Percentiles rank a stretch among this genome's conserved stretches.
phyloP scores from a whole-genome alignment of 2,797 vertebrate species.

The Pachyuromys duprasi region DNA sequence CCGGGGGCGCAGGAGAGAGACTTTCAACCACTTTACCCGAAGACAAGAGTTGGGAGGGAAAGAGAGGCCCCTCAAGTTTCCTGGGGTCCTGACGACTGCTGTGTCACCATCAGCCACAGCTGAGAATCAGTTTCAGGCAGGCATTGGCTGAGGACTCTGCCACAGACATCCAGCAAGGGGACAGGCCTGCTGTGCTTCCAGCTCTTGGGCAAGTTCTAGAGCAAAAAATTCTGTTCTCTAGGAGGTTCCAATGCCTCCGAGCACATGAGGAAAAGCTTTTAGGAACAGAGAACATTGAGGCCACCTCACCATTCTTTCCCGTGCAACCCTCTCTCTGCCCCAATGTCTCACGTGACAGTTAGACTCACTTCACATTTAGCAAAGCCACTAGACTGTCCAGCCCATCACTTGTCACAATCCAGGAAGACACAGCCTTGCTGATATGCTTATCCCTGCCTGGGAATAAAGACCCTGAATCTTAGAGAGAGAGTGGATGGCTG shows the following conservation, averaged over 20 bases:
- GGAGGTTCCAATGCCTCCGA: not conserved
- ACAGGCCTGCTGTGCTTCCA: rapidly evolving
- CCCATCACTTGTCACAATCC: not conserved
- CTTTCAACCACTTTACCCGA: slow-evolving; percentile 79
- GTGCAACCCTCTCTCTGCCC: not conserved
- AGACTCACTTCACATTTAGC: not conserved
- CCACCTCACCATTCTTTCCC: not conserved
- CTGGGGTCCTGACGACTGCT: not conserved
- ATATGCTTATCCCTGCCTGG: rapidly evolving
- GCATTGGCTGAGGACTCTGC: rapidly evolving
- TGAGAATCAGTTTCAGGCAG: rapidly evolving
- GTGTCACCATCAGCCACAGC: rapidly evolving
- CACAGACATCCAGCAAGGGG: not conserved
- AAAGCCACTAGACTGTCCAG: not conserved
- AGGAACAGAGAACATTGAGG: not conserved
- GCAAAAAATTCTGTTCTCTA: not conserved
- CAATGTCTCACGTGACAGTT: not conserved
- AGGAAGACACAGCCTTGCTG: not conserved
- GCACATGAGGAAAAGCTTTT: not conserved
- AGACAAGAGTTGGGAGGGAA: slow-evolving; percentile 62
- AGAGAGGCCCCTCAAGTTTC: slow-evolving; percentile 48
- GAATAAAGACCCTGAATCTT: not conserved
- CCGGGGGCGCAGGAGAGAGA: slow-evolving; percentile 56
- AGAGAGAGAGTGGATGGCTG: rapidly evolving
- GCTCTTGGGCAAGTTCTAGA: not conserved